Conservation (phyloP, 2,797 vertebrate genomes). For the Falco novaeseelandiae region DNA sequence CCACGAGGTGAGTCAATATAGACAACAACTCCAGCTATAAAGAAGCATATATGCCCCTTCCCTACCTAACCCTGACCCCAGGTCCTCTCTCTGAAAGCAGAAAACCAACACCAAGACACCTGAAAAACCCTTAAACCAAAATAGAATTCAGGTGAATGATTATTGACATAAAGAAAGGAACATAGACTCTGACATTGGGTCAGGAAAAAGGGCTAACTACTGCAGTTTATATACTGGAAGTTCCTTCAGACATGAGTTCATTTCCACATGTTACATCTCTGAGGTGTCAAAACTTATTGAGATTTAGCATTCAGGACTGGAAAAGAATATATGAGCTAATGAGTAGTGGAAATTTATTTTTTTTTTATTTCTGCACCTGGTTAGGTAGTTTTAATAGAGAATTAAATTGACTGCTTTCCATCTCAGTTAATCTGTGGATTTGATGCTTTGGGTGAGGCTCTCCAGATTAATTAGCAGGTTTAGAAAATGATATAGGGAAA, state of each 20-base stretch:
- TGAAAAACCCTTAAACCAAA: neutral
- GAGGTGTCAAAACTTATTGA: neutral
- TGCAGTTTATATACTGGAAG: neutral
- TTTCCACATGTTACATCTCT: neutral
- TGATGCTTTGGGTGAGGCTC: conserved; percentile 7
- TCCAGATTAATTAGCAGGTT: conserved; percentile 21
- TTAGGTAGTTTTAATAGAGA: neutral
- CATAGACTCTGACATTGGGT: fast-evolving
- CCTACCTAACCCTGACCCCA: neutral
- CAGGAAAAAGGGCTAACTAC: neutral
- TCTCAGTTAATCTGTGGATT: neutral
- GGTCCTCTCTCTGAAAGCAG: neutral
- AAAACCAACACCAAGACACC: neutral
- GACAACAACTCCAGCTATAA: neutral
- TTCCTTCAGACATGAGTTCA: neutral
- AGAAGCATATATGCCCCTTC: neutral
- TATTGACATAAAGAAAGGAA: neutral
- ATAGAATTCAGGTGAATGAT: neutral
- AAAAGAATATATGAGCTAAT: neutral
- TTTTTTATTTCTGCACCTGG: conserved; percentile 3
- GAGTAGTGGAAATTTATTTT: neutral
- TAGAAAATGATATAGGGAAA: neutral
- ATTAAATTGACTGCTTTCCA: conserved; percentile 17
- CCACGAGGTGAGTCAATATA: fast-evolving
- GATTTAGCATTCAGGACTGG: neutral